Conservation (phyloP, 2,797 vertebrate genomes). For the Chrysocyon brachyurus region DNA sequence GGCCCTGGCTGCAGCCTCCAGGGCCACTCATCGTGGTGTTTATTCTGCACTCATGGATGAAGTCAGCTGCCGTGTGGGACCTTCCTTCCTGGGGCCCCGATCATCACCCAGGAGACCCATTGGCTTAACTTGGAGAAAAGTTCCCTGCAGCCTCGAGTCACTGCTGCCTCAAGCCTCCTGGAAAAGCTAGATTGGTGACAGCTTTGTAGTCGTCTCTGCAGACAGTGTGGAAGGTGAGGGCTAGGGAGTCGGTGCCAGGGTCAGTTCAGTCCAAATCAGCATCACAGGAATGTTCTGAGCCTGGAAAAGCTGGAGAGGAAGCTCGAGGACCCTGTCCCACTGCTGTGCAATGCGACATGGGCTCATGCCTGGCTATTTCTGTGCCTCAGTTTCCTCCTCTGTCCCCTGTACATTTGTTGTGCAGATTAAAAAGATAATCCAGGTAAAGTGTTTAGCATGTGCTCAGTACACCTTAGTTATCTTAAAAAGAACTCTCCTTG, state of each 20-base stretch:
- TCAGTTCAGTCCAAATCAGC: rapidly evolving
- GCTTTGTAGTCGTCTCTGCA: rapidly evolving
- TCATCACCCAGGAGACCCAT: neutral
- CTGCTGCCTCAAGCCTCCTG: neutral
- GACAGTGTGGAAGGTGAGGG: rapidly evolving
- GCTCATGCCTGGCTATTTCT: neutral
- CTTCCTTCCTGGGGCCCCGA: neutral
- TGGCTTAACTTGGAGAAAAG: rapidly evolving
- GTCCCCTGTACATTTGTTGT: rapidly evolving
- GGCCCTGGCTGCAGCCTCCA: neutral
- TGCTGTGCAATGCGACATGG: rapidly evolving
- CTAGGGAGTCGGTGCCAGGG: neutral
- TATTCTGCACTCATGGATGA: constrained; percentile 58
- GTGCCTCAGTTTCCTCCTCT: constrained; percentile 23
- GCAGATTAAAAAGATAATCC: neutral
- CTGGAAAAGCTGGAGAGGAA: neutral
- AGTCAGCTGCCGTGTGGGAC: constrained; percentile 32
- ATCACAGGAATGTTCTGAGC: neutral
- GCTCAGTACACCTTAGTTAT: neutral
- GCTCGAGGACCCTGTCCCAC: neutral
- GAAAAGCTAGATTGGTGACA: rapidly evolving
- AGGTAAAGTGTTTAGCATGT: no score
- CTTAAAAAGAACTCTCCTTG: neutral
- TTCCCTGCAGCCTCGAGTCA: rapidly evolving
- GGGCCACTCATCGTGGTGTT: neutral